Evolutionary conservation across 2,797 vertebrate genomes (phyloP).

Genomic region (Adelosebastes latens): DNA sequence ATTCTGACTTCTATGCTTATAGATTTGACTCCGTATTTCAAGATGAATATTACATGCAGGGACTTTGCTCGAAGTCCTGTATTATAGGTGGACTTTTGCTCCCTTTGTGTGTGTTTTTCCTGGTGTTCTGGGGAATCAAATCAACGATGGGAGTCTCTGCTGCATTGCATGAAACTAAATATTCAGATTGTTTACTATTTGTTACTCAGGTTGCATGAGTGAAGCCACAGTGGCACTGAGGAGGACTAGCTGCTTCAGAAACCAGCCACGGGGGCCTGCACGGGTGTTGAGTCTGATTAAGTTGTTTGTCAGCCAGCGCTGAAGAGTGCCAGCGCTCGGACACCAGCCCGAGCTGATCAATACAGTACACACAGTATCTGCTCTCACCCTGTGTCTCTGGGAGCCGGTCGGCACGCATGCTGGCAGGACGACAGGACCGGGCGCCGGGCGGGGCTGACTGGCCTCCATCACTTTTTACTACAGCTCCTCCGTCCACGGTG

Average conservation of each 20-base stretch:
- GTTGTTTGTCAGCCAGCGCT: constrained; percentile 54
- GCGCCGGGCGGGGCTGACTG: constrained; percentile 4
- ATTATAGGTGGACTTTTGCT: background rate
- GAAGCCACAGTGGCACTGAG: background rate
- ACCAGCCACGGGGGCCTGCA: constrained; percentile 16
- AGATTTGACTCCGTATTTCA: background rate
- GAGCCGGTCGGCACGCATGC: constrained; percentile 58
- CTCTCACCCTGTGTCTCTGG: constrained; percentile 56
- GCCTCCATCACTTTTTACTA: constrained; percentile 6
- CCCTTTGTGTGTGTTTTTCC: constrained; percentile 2
- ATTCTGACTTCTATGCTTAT: background rate
- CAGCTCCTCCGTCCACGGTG: background rate
- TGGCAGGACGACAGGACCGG: constrained; percentile 29
- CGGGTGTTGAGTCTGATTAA: constrained; percentile 49
- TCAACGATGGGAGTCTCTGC: background rate
- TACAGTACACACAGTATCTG: constrained; percentile 60
- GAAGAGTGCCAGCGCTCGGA: constrained; percentile 46
- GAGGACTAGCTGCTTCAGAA: constrained; percentile 21
- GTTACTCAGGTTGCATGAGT: constrained; percentile 6
- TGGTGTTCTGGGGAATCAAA: constrained; percentile 22
- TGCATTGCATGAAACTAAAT: background rate
- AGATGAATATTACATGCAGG: background rate
- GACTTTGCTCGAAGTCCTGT: background rate
- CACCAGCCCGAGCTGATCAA: constrained; percentile 68
- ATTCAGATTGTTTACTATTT: constrained; percentile 1